A percentile compares a stretch with the other conserved stretches of the same genome.
Conservation (phyloP, 2,113 vertebrate species). For the Hyla sarda region DNA sequence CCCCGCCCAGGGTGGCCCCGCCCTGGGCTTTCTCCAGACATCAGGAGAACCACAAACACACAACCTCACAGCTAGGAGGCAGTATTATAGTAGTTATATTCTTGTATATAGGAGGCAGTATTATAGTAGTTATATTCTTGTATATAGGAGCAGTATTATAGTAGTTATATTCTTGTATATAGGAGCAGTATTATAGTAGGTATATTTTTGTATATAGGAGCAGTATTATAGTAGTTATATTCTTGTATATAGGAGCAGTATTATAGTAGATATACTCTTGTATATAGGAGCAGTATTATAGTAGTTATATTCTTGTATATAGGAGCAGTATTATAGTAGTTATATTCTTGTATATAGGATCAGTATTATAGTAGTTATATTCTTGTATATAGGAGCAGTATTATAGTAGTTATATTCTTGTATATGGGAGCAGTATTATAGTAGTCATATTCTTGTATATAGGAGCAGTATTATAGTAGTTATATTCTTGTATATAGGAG, state of each 20-base stretch:
- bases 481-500: neutral
- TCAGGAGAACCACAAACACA: too few relatives aligned
- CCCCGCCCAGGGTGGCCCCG: too few relatives aligned
- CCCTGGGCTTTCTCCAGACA: too few relatives aligned
- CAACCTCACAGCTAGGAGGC: neutral
- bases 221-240: too few relatives aligned
- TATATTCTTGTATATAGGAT: neutral
- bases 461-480: neutral
- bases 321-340: neutral
- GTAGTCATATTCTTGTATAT: too few relatives aligned
- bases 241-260: too few relatives aligned
- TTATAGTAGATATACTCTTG: too few relatives aligned
- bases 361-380: constrained; percentile 14
- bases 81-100: constrained; percentile 16
- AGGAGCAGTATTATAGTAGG: neutral
- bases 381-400: neutral
- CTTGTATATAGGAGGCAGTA: neutral
- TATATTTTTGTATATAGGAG: too few relatives aligned
- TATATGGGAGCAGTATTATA: too few relatives aligned
- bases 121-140: too few relatives aligned
- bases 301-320: neutral
- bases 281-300: constrained; percentile 20
- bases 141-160: too few relatives aligned
- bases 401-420: constrained; percentile 11
- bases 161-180: neutral